Conservation (phyloP, 2,888 invertebrate species). For the Leptinotarsa haldemani region DNA sequence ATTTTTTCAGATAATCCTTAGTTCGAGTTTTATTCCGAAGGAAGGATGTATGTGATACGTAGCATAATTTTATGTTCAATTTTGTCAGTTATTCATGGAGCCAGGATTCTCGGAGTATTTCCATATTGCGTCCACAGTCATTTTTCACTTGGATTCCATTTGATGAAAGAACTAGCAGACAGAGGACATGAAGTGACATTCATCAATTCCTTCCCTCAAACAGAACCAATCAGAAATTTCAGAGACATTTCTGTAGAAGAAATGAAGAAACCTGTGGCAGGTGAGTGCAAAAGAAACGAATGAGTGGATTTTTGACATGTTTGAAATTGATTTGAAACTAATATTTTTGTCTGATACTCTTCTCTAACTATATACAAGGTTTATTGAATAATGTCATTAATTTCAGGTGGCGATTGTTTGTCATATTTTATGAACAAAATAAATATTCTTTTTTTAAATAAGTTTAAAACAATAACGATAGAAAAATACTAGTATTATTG, state of each 20-base stretch:
- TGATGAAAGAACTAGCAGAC: constrained; percentile 54
- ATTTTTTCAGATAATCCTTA: too few species aligned
- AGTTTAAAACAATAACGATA: too few species aligned
- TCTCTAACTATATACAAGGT: too few species aligned
- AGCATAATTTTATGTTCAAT: not conserved
- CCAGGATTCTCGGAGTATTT: constrained; percentile 56
- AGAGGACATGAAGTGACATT: constrained; percentile 66
- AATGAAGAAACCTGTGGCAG: not conserved
- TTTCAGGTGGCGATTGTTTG: too few species aligned
- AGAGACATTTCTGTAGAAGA: constrained; percentile 46
- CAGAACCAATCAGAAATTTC: constrained; percentile 63
- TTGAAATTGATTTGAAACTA: too few species aligned
- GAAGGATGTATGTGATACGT: not conserved
- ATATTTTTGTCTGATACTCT: too few species aligned
- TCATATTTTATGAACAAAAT: too few species aligned
- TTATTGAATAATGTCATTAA: too few species aligned
- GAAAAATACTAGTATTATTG: too few species aligned
- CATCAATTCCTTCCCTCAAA: constrained; percentile 56
- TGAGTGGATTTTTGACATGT: not conserved
- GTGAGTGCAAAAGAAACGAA: not conserved
- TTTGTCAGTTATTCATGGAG: constrained; percentile 14
- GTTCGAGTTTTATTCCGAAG: not conserved
- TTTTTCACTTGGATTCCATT: constrained; percentile 51
- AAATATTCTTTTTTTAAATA: too few species aligned
- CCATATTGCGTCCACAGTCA: constrained; percentile 57